phyloP scores from a whole-genome alignment of 2,888 invertebrate genomes.

The Idaea aversata region DNA sequence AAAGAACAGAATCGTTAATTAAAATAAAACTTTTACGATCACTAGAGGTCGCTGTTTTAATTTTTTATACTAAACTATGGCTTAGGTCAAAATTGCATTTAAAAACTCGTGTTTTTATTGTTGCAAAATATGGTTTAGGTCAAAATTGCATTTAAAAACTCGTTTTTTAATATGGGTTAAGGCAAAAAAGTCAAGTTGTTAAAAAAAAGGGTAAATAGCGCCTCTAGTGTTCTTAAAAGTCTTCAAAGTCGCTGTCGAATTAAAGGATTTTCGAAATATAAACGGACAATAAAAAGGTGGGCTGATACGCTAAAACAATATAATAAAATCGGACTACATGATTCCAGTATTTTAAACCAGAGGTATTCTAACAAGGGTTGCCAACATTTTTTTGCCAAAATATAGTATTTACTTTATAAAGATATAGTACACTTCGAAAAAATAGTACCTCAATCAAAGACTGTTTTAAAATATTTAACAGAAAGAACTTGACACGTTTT shows the following conservation, averaged over 20 bases:
- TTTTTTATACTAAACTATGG: neutral
- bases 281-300: slow-evolving; percentile 46
- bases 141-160: no score
- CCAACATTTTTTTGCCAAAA: no score
- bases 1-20: slow-evolving; percentile 22
- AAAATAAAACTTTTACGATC: slow-evolving; percentile 7
- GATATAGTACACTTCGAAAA: no score
- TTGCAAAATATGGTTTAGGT: no score
- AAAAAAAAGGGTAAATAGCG: neutral
- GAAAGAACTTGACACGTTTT: slow-evolving; percentile 35
- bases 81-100: no score
- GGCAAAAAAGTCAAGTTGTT: neutral
- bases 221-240: neutral
- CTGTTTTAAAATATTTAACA: no score
- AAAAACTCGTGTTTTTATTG: no score
- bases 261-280: slow-evolving; percentile 18
- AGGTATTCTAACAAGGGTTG: slow-evolving; percentile 32
- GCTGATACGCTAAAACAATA: slow-evolving; percentile 49
- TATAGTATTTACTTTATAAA: no score
- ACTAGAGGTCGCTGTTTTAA: slow-evolving; percentile 9
- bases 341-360: slow-evolving; percentile 61
- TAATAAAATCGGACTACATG: slow-evolving; percentile 40
- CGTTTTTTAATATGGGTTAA: slow-evolving; percentile 2
- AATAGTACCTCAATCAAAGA: no score
- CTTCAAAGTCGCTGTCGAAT: neutral